Conservation (phyloP, 2,113 vertebrate species). For the Syrmaticus mikado region DNA sequence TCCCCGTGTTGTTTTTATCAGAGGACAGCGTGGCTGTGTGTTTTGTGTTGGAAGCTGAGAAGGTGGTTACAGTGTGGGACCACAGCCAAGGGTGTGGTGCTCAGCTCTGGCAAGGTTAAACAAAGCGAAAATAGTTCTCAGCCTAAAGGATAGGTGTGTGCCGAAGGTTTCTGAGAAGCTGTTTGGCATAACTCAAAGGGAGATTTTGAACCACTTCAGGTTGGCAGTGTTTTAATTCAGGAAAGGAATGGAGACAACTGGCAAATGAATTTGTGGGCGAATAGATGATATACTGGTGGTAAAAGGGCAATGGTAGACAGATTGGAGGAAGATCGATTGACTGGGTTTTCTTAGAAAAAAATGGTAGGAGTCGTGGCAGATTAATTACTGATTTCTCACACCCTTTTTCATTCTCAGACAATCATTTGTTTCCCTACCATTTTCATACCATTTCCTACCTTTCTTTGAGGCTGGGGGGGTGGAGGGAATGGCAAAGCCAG, state of each 20-base stretch:
- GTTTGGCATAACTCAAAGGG: slow-evolving; percentile 38
- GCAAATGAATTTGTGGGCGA: slow-evolving; percentile 22
- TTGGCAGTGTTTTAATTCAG: slow-evolving; percentile 28
- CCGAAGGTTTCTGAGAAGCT: slow-evolving; percentile 32
- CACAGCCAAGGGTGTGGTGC: slow-evolving; percentile 43
- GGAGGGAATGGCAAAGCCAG: background rate
- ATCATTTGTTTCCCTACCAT: background rate
- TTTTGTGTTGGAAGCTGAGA: background rate
- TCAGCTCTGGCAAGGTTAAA: slow-evolving; percentile 29
- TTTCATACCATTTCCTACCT: background rate
- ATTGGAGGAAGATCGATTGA: slow-evolving; percentile 50
- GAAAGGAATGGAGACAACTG: slow-evolving; percentile 26
- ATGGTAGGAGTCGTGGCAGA: background rate
- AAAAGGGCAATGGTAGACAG: slow-evolving; percentile 42
- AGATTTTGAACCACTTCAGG: slow-evolving; percentile 35
- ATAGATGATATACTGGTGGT: slow-evolving; percentile 16
- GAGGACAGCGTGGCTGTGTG: background rate
- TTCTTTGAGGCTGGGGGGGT: background rate
- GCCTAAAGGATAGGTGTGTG: slow-evolving; percentile 59
- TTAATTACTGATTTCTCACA: slow-evolving; percentile 55
- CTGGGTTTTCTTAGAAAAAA: slow-evolving; percentile 9
- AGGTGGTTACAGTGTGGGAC: background rate
- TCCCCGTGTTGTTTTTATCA: background rate
- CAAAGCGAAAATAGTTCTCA: slow-evolving; percentile 17
- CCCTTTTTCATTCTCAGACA: slow-evolving; percentile 1